phyloP scores from a whole-genome alignment of 2,113 vertebrate genomes.

The Eolophus roseicapilla region DNA sequence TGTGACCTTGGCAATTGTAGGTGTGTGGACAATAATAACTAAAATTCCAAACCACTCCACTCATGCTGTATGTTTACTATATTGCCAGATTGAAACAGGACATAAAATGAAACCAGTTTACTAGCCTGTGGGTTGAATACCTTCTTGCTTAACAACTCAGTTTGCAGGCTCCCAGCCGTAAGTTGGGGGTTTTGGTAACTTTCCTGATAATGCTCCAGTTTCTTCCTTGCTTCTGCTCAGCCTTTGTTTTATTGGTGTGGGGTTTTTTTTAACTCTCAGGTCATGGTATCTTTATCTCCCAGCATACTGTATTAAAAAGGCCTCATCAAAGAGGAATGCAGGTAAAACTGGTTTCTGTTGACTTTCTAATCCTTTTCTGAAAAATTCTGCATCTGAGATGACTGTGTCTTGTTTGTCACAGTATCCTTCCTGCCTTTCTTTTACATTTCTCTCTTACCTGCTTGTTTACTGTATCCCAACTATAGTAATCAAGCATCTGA shows the following conservation, averaged over 20 bases:
- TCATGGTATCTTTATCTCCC: background rate
- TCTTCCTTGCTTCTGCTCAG: background rate
- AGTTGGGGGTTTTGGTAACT: background rate
- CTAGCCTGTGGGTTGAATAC: background rate
- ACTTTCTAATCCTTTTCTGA: constrained; percentile 1
- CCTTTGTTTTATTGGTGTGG: background rate
- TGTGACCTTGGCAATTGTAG: background rate
- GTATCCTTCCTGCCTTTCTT: background rate
- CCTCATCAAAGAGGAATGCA: background rate
- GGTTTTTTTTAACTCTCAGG: background rate
- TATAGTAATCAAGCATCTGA: background rate
- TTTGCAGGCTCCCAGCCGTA: background rate
- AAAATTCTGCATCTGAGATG: background rate
- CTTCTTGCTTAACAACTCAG: background rate
- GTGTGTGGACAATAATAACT: background rate
- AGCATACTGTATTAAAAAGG: background rate
- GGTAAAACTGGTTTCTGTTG: constrained; percentile 1
- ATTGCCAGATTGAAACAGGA: background rate
- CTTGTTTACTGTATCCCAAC: background rate
- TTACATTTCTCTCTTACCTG: background rate
- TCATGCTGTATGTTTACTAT: background rate
- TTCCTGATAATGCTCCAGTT: background rate
- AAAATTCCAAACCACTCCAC: background rate
- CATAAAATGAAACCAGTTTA: background rate
- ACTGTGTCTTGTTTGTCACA: background rate